phyloP scores from a whole-genome alignment of 2,797 vertebrate genomes.

The Cyclura pinguis region DNA sequence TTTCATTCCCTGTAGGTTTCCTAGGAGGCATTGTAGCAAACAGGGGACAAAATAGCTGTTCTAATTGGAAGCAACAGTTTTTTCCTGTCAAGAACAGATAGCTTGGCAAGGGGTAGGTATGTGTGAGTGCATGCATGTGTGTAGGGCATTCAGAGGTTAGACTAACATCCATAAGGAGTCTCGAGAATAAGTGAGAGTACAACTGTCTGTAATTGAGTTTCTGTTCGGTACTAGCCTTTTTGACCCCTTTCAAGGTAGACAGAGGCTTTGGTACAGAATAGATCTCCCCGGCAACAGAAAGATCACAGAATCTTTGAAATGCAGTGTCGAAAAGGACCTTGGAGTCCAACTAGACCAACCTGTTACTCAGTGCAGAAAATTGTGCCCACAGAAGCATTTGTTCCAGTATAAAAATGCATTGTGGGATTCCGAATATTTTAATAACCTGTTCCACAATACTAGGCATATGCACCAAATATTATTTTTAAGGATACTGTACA shows the following conservation, averaged over 20 bases:
- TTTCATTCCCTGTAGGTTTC: background rate
- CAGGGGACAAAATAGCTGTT: background rate
- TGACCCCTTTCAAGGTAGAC: background rate
- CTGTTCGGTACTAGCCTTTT: background rate
- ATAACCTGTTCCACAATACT: background rate
- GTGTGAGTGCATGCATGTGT: background rate
- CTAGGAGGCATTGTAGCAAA: background rate
- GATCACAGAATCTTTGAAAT: background rate
- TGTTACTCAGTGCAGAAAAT: background rate
- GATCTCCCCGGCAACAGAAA: background rate
- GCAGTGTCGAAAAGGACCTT: background rate
- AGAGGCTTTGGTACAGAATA: background rate
- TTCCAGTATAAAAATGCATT: background rate
- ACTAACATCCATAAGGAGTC: accelerated
- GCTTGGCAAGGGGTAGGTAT: accelerated
- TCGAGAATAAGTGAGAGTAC: background rate
- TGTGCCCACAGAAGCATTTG: no score
- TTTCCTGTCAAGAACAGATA: background rate
- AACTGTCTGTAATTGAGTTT: accelerated
- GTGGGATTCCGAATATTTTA: background rate
- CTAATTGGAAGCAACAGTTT: background rate
- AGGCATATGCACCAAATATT: no score
- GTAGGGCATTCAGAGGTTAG: background rate
- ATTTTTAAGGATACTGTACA: background rate
- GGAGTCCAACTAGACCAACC: background rate